A percentile compares a stretch with the other conserved stretches of the same genome.
phyloP scores from a whole-genome alignment of 1,140 invertebrate species.

The Spodoptera litura region DNA sequence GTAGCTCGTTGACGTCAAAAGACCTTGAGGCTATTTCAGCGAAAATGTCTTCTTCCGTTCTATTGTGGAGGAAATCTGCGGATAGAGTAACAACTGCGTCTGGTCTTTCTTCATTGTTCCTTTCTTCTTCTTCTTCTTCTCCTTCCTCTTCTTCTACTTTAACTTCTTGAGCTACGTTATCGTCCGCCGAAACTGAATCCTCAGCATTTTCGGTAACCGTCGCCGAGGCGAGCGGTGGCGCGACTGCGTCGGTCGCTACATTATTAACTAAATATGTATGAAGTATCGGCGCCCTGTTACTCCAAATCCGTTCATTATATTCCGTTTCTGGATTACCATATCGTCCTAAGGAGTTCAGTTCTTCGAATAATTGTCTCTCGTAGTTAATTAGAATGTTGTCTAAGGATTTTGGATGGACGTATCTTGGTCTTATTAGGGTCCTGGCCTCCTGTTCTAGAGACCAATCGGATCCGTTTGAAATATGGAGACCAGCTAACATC shows the following conservation, averaged over 20 bases:
- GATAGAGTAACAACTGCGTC: slow-evolving; percentile 77
- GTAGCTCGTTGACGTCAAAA: slow-evolving; percentile 79
- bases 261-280: slow-evolving; percentile 83
- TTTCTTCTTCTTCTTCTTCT: slow-evolving; percentile 66
- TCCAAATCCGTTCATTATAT: slow-evolving; percentile 77
- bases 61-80: slow-evolving; percentile 70
- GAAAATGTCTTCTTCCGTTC: slow-evolving; percentile 74
- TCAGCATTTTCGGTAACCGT: slow-evolving; percentile 59
- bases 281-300: slow-evolving; percentile 69
- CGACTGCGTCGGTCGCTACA: slow-evolving; percentile 77
- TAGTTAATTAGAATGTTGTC: slow-evolving; percentile 91
- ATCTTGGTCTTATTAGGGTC: slow-evolving; percentile 87
- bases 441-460: slow-evolving; percentile 86
- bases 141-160: slow-evolving; percentile 74
- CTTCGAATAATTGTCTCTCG: slow-evolving; percentile 91
- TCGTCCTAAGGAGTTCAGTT: slow-evolving; percentile 90
- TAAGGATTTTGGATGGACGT: slow-evolving; percentile 90
- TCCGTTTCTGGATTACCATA: slow-evolving; percentile 62
- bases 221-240: slow-evolving; percentile 63
- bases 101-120: slow-evolving; percentile 48
- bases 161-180: slow-evolving; percentile 80
- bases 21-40: slow-evolving; percentile 74
- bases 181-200: slow-evolving; percentile 75
- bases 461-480: slow-evolving; percentile 89
- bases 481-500: slow-evolving; percentile 85